Percentiles rank a stretch among this genome's conserved stretches.
Evolutionary conservation across 2,113 vertebrate genomes (phyloP).

Genomic region (cat (Felis catus)): F.catus_Fca126_mat1.0 CM031419.1:78589501-78590000

Average conservation of each 20-base stretch:
- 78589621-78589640: background rate
- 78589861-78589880: too few relatives aligned
- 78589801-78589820: too few relatives aligned
- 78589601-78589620: background rate
- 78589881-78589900: too few relatives aligned
- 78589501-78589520: background rate
- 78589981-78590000: background rate
- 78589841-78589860: too few relatives aligned
- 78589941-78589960: background rate
- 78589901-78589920: background rate
- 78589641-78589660: background rate
- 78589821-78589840: too few relatives aligned
- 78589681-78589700: too few relatives aligned
- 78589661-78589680: background rate
- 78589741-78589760: too few relatives aligned
- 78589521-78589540: background rate
- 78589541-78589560: background rate
- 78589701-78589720: too few relatives aligned
- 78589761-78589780: too few relatives aligned
- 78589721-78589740: too few relatives aligned
- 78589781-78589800: too few relatives aligned
- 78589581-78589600: background rate
- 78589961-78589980: background rate
- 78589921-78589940: background rate
- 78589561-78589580: background rate